Percentiles rank a stretch among this genome's conserved stretches.
These are phyloP conservation scores for Drosophila pseudoananassae DNA, from an alignment of 1,140 invertebrate genomes.

Conservation along the genomic window DNA sequence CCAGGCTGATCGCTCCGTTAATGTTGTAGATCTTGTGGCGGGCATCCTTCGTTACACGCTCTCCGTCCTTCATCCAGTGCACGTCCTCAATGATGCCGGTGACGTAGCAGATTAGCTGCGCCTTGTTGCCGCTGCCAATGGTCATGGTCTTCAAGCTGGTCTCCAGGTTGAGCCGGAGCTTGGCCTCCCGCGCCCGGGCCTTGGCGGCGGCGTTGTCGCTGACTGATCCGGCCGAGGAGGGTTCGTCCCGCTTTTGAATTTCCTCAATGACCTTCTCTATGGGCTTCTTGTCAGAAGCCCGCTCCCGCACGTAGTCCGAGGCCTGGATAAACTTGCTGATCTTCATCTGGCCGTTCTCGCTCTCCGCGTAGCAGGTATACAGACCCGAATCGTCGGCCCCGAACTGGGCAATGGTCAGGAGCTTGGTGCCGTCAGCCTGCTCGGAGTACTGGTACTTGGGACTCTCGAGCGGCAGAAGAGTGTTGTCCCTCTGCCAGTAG, in stretches of 20 bases:
- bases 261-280: slow-evolving; percentile 51
- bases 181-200: slow-evolving; percentile 60
- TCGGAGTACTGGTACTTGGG: slow-evolving; percentile 85
- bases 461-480: slow-evolving; percentile 84
- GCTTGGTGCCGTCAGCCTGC: slow-evolving; percentile 60
- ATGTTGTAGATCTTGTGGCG: slow-evolving; percentile 83
- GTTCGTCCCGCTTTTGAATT: slow-evolving; percentile 20
- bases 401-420: slow-evolving; percentile 68
- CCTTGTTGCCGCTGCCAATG: slow-evolving; percentile 75
- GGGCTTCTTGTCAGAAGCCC: slow-evolving; percentile 50
- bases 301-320: slow-evolving; percentile 63
- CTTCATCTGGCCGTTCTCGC: slow-evolving; percentile 80
- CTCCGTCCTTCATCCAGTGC: slow-evolving; percentile 71
- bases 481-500: slow-evolving; percentile 92
- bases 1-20: slow-evolving; percentile 76
- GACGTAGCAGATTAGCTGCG: slow-evolving; percentile 78
- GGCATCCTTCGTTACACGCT: slow-evolving; percentile 68
- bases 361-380: slow-evolving; percentile 80
- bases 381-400: slow-evolving; percentile 62
- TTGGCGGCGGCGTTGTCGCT: slow-evolving; percentile 40
- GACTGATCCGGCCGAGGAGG: background rate
- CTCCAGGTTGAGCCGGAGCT: slow-evolving; percentile 66
- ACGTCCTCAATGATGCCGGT: slow-evolving; percentile 77
- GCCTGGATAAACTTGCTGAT: slow-evolving; percentile 80
- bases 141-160: slow-evolving; percentile 77